Conservation (phyloP, 2,888 invertebrate species). For the Branchellion lobata region DNA sequence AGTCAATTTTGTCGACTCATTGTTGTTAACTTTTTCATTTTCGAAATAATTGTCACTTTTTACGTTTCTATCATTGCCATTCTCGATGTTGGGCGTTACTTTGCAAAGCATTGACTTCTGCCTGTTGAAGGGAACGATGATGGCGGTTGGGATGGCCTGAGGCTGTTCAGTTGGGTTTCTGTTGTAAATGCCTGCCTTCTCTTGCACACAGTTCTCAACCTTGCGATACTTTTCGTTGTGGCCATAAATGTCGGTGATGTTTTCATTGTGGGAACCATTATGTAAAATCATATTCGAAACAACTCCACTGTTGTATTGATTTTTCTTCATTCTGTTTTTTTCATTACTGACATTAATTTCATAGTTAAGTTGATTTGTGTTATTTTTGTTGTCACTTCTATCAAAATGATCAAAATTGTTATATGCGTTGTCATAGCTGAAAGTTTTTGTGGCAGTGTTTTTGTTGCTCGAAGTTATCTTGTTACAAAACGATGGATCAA, state of each 20-base stretch:
- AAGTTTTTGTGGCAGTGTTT: background rate
- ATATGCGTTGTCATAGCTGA: background rate
- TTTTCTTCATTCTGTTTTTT: too few species aligned
- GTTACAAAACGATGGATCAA: background rate
- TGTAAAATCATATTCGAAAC: too few species aligned
- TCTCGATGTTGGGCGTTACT: too few species aligned
- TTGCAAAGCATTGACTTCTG: background rate
- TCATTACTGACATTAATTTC: too few species aligned
- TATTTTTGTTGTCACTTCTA: too few species aligned
- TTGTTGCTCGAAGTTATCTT: background rate
- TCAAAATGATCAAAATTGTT: too few species aligned
- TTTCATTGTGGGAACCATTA: too few species aligned
- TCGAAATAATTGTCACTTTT: too few species aligned
- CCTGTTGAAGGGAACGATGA: constrained; percentile 46
- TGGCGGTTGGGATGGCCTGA: constrained; percentile 38
- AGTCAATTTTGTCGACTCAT: background rate
- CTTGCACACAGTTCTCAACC: background rate
- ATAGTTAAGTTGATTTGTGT: too few species aligned
- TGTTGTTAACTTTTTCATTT: background rate
- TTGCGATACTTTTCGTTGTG: background rate
- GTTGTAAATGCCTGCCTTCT: background rate
- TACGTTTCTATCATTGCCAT: too few species aligned
- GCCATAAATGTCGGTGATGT: background rate
- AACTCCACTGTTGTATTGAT: too few species aligned
- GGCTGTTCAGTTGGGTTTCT: background rate